These are phyloP conservation scores for Physella acuta DNA, from an alignment of 1,140 invertebrate genomes.

Conservation along the genomic window DNA sequence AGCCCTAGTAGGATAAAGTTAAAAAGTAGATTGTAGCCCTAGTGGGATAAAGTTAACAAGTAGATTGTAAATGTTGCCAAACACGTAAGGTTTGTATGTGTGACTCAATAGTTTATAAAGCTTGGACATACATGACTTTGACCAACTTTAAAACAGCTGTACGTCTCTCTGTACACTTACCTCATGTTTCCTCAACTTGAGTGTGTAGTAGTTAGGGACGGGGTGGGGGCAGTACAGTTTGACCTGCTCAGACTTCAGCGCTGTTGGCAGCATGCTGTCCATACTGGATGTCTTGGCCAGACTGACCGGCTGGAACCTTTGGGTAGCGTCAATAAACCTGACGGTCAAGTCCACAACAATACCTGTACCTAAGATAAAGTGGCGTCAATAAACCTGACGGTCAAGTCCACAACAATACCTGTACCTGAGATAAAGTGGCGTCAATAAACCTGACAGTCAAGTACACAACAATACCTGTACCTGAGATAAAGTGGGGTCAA, in stretches of 20 bases:
- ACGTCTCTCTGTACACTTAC: slow-evolving; percentile 23
- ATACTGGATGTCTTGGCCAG: slow-evolving; percentile 29
- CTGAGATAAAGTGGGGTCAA: too few relatives aligned
- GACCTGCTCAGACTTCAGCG: slow-evolving; percentile 24
- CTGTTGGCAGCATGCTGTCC: slow-evolving; percentile 15
- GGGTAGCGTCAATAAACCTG: slow-evolving; percentile 33
- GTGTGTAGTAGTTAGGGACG: slow-evolving; percentile 42
- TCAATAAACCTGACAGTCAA: slow-evolving; percentile 38
- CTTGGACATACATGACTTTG: too few relatives aligned
- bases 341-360: slow-evolving; percentile 38
- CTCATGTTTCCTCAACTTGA: slow-evolving; percentile 36
- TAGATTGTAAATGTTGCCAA: too few relatives aligned
- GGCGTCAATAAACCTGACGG: slow-evolving; percentile 35
- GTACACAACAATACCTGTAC: slow-evolving; percentile 39
- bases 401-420: slow-evolving; percentile 36
- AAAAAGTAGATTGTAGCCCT: too few relatives aligned
- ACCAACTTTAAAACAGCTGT: too few relatives aligned
- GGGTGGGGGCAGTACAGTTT: slow-evolving; percentile 41
- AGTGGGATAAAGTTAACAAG: too few relatives aligned
- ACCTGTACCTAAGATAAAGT: slow-evolving; percentile 37
- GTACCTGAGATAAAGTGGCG: slow-evolving; percentile 40
- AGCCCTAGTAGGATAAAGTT: too few relatives aligned
- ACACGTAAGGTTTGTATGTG: too few relatives aligned
- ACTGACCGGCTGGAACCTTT: slow-evolving; percentile 38
- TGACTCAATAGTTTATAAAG: too few relatives aligned